Base-by-base conservation (phyloP, 2,888 invertebrate species). In the Byasa hedistus region DNA sequence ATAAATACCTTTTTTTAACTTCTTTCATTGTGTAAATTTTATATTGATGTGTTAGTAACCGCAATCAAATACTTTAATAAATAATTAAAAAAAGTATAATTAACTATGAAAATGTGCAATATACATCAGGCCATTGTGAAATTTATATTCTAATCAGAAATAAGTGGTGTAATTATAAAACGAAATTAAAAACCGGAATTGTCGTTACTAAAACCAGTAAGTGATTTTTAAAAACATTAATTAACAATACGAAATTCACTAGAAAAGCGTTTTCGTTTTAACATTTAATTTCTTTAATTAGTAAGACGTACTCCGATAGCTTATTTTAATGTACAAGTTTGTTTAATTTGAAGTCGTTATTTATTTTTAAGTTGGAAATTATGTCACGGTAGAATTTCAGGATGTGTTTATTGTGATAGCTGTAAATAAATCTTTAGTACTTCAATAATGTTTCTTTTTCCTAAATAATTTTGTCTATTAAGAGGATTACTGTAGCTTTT, bases 301-400 rank as follows among this genome's bases (percentile, higher is more conserved):
- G 3, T 44, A 44, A 44, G 19, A 44, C 19, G 4, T 44, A 15
- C 44, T 19, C 44, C 17, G 19, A 44, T 44, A 17, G 17, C 17
- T 44, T 44, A 44, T 44, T 44, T 44, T 17, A 44, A 69, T 61
- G 64, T 70, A 52, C 66, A 12, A 15, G 23, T 55, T 72, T 73
- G 67, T 69, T 84, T 84, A 76, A 75, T 71, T 77, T 79, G 76
- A 73, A 71, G 64, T 74, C 84, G 90, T 89, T 90, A 87, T 83
- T 86, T 90, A 87, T 76, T 90, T 89, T 79, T 89, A 87, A 87
- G 85, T 79, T 81, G 73, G 79, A 79, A 81, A 81, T 83, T 75
- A 74, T 71, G 65, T 71, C 69, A 68, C 59, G 69, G 67, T 65
- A 62, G 67, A 69, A 69, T 70, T 61, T 65, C 71, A 75, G 73